Base-by-base conservation (phyloP, 2,113 vertebrate species). In the Probosciger aterrimus region DNA sequence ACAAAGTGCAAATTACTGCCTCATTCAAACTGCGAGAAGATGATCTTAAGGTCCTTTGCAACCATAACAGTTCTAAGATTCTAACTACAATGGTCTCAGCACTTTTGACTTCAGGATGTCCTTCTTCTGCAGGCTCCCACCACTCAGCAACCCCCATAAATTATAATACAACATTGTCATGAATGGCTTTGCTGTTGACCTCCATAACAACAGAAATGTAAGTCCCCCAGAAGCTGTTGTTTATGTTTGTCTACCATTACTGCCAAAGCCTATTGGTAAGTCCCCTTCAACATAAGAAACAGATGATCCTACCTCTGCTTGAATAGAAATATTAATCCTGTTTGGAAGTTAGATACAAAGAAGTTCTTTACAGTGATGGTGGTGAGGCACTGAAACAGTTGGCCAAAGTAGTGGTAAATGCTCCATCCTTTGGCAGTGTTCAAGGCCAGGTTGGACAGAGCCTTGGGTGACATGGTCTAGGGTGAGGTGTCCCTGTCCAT, bases 231-330 rank as follows among this genome's bases (percentile, higher is more conserved):
- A 78, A 71, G 16, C 0, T 53, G 17, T 17, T 59, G 9, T 11
- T 7, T 17, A 9, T 20, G 4, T 81, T 77, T 80, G 8, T 20
- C 3, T 7, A 33, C 6, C 5, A 53, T 33, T 59, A 37, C 5
- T 53, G 17, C 6, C 3, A 0, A 20, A 27, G 14, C 0, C 14
- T 25, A 4, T 33, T 37, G 12, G 1, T 62, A 39, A 20, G 14
- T 17, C 4, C 74, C 30, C 28, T 62, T 41, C 62, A 71, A 31
- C 28, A 28, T 8, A 53, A 47, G 27, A 67, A 90, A 64, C 10
- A 69, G 10, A 14, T 43, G 3, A 13, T 59, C 18, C 25, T 55
- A 5, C 3, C 18, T 80, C 20, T 60, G 2, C 28, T 60, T 76
- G 13, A 4, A 5, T 14, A 65, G 37, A 93, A 76, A 60, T 62